Conservation (phyloP, 1,140 invertebrate species). For the Pemphigus obesinymphae region DNA sequence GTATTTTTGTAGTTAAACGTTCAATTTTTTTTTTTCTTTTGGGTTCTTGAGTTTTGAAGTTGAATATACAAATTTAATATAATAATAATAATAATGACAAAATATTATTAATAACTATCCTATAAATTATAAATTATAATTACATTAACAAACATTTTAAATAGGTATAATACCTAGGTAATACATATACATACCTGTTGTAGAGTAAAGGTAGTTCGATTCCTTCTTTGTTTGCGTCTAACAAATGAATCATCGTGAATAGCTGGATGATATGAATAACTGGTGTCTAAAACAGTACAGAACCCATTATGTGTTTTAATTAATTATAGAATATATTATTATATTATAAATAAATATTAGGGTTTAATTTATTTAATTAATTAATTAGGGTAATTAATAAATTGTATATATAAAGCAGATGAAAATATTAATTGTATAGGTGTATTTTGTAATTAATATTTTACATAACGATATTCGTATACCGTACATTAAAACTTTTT, state of each 20-base stretch:
- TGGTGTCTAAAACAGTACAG: conserved; percentile 65
- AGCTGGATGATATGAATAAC: conserved; percentile 86
- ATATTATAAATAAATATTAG: background rate
- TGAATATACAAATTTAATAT: no score
- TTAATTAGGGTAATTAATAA: no score
- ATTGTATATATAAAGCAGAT: background rate
- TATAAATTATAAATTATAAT: no score
- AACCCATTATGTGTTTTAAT: conserved; percentile 2
- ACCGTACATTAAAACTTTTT: no score
- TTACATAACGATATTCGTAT: no score
- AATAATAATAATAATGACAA: no score
- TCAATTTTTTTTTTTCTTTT: no score
- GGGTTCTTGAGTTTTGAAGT: no score
- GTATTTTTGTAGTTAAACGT: no score
- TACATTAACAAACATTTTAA: no score
- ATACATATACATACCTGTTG: conserved; percentile 86
- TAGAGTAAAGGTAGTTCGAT: conserved; percentile 93
- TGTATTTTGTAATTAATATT: background rate
- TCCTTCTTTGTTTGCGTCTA: conserved; percentile 87
- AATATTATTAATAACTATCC: no score
- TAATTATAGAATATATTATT: background rate
- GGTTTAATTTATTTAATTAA: background rate
- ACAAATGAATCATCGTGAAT: conserved; percentile 96
- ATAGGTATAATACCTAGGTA: no score
- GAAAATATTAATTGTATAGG: background rate